phyloP scores from a whole-genome alignment of 2,797 vertebrate genomes.

The Sebastes cheni region DNA sequence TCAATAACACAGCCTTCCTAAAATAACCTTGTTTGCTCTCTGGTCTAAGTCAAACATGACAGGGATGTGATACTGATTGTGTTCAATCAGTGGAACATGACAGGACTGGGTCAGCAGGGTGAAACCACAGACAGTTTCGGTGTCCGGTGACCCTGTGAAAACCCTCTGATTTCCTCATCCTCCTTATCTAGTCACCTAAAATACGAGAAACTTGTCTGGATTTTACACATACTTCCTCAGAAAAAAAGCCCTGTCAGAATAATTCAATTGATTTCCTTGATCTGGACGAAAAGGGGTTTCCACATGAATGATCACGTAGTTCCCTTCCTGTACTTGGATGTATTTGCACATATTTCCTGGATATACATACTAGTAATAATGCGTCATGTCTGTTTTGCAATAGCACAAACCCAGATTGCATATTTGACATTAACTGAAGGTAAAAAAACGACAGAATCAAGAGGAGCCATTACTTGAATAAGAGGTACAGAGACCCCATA shows the following conservation, averaged over 20 bases:
- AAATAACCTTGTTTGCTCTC: constrained; percentile 32
- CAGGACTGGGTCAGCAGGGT: not conserved
- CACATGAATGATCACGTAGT: constrained; percentile 19
- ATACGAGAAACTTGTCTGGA: constrained; percentile 29
- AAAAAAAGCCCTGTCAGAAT: constrained; percentile 44
- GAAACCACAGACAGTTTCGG: not conserved
- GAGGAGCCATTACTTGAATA: constrained; percentile 34
- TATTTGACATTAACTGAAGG: constrained; percentile 1
- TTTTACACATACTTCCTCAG: constrained; percentile 49
- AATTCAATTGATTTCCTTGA: constrained; percentile 54
- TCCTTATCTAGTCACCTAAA: not conserved
- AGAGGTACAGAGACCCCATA: constrained; percentile 65
- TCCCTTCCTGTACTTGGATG: constrained; percentile 21
- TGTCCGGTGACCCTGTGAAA: constrained; percentile 10
- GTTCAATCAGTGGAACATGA: not conserved
- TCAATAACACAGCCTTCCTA: not conserved
- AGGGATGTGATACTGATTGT: not conserved
- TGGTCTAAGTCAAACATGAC: constrained; percentile 7
- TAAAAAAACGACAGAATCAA: constrained; percentile 11
- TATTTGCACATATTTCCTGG: constrained; percentile 22
- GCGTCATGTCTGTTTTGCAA: constrained; percentile 24
- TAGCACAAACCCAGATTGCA: constrained; percentile 1
- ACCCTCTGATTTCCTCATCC: constrained; percentile 44
- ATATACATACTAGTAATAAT: not conserved
- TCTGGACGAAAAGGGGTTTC: constrained; percentile 48